These are phyloP conservation scores for Agrochola lota DNA, from an alignment of 2,888 invertebrate genomes.

Conservation along the genomic window DNA sequence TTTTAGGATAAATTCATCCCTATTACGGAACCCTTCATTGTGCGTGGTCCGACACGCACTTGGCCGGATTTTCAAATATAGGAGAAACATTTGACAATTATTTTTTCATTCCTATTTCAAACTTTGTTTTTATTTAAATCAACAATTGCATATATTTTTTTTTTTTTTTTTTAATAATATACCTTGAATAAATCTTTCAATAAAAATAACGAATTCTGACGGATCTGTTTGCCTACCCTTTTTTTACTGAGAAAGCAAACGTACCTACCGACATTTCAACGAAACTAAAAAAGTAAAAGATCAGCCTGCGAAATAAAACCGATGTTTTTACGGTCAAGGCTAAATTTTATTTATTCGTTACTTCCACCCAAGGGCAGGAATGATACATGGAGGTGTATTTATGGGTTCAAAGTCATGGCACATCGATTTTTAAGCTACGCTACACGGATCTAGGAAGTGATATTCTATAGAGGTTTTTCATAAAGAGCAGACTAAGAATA, in stretches of 20 bases:
- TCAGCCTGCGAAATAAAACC: background rate
- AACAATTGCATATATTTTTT: too few species aligned
- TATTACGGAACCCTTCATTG: too few species aligned
- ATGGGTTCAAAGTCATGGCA: constrained; percentile 44
- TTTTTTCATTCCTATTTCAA: background rate
- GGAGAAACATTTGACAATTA: background rate
- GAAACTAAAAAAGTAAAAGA: constrained; percentile 10
- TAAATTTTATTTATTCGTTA: background rate
- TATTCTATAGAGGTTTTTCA: background rate
- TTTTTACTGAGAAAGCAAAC: background rate
- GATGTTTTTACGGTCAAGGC: constrained; percentile 36
- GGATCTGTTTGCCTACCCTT: background rate
- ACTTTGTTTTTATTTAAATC: background rate
- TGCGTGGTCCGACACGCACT: too few species aligned
- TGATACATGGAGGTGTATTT: constrained; percentile 23
- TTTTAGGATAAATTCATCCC: too few species aligned
- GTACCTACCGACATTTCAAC: background rate
- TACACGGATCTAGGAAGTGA: constrained; percentile 12
- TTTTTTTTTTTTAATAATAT: too few species aligned
- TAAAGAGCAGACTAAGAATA: background rate
- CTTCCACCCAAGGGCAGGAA: constrained; percentile 10
- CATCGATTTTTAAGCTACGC: constrained; percentile 37
- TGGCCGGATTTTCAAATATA: background rate
- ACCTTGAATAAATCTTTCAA: too few species aligned
- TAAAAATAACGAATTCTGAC: constrained; percentile 7